Base-by-base conservation (phyloP, 1,140 invertebrate species). In the Eulimnadia texana region DNA sequence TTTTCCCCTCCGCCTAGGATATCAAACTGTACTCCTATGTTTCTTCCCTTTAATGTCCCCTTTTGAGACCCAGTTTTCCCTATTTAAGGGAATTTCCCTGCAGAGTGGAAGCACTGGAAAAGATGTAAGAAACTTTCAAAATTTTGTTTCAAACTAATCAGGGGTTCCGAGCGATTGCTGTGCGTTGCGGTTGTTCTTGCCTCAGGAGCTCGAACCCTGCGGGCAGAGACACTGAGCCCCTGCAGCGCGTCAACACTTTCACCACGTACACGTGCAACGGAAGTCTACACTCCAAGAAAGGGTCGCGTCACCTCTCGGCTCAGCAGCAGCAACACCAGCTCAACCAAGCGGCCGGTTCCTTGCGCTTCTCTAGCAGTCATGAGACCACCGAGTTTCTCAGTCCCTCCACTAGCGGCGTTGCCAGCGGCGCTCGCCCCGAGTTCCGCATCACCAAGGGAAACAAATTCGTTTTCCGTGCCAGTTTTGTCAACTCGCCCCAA, bases 101-200 rank as follows among this genome's bases (percentile, higher is more conserved):
- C n/a, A n/a, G n/a, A n/a, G n/a, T n/a, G n/a, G n/a, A n/a, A n/a
- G n/a, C n/a, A n/a, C n/a, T n/a, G n/a, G n/a, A n/a, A n/a, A n/a
- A n/a, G n/a, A n/a, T n/a, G n/a, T n/a, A n/a, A n/a, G n/a, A n/a
- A n/a, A n/a, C n/a, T n/a, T n/a, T n/a, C n/a, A n/a, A n/a, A n/a
- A n/a, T n/a, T n/a, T n/a, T n/a, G n/a, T n/a, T n/a, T n/a, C n/a
- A n/a, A n/a, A n/a, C n/a, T n/a, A n/a, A n/a, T n/a, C n/a, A 57
- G 55, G 55, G 55, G 22, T 57, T 57, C 22, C 55, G 33, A 27
- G 55, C 33, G 28, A 29, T 57, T 20, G 55, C 25, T 27, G 28
- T 57, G 25, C 55, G 55, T 42, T 57, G 55, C 33, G 55, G 55
- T 33, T 57, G 55, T 57, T 33, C 22, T 16, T 55, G 53, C 27